Evolutionary conservation across 2,888 invertebrate species (phyloP).

Genomic region (Drosophila tripunctata): DNA sequence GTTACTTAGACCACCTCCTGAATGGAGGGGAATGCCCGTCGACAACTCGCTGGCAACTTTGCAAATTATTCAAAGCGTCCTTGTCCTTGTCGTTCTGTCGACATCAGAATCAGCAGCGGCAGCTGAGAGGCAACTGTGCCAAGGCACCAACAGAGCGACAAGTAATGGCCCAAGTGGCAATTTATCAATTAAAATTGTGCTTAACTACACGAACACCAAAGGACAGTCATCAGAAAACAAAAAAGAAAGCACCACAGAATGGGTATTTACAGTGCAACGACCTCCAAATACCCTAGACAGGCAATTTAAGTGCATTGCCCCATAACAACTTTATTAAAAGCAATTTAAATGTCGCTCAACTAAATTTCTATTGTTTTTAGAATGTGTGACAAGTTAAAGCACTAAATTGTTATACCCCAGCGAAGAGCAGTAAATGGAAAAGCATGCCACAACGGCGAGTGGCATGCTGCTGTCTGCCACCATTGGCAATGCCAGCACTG

Average conservation of each 20-base stretch:
- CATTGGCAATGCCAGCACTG: constrained; percentile 16
- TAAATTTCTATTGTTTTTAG: neutral
- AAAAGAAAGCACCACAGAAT: neutral
- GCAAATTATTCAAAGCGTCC: constrained; percentile 75
- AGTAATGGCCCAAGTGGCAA: constrained; percentile 79
- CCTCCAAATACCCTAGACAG: neutral
- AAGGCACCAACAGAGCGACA: constrained; percentile 46
- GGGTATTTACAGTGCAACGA: constrained; percentile 2
- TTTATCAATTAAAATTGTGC: constrained; percentile 80
- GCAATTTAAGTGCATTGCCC: neutral
- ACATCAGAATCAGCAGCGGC: constrained; percentile 7
- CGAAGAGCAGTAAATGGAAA: neutral
- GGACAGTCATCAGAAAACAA: constrained; percentile 32
- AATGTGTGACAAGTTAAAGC: neutral
- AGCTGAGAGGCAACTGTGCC: constrained; percentile 11
- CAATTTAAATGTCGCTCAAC: neutral
- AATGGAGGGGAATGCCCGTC: constrained; percentile 21
- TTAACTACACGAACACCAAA: constrained; percentile 69
- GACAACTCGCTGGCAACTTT: constrained; percentile 52
- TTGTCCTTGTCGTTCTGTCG: constrained; percentile 34
- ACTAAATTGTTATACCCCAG: neutral
- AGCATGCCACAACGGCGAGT: constrained; percentile 10
- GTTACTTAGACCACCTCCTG: constrained; percentile 68
- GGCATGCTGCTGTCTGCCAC: constrained; percentile 25
- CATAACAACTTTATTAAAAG: neutral